Base-by-base conservation (phyloP, 2,888 invertebrate species). In the Heliconius ismenius region DNA sequence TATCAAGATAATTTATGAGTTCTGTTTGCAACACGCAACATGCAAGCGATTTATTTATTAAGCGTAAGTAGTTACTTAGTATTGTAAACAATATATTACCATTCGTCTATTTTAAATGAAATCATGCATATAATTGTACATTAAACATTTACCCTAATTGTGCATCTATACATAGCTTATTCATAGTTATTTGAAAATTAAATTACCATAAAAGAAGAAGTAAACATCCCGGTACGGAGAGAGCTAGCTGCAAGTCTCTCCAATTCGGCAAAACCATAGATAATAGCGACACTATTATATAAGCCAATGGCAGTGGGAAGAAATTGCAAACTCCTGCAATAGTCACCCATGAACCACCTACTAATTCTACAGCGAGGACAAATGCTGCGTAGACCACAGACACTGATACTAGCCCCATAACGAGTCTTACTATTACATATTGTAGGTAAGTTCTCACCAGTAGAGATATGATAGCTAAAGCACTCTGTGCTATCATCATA, bases 341-440 rank as follows among this genome's bases (percentile, higher is more conserved):
- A 4, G 97, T 97, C 79, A 97, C 95, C 97, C 97, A 97, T 82
- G 96, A 96, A 3, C 97, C 97, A 63, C 97, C 97, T 6, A 97
- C 97, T 76, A 97, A 91, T 88, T 97, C 97, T 83, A 97, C 96
- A 60, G 97, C 96, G 58, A 97, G 92, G 10, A 97, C 97, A 83
- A 97, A 97, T 39, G 96, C 97, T 62, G 97, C 96, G 88, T 97
- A 97, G 36, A 97, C 97, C 70, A 97, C 96, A 26, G 97, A 97
- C n/a, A 97, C 97, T 1, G 96, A 97, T 21, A 97, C 96, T 82
- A 96, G 95, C 0, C 97, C 97, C 87, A 97, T 95, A 4, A 96
- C 85, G 6, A 96, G 95, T 67, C 97, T 93, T 65, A 97, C 94
- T 0, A 95, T 89, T 68, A 97, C 94, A 89, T 97, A 97, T 80